Conservation (phyloP, 2,888 invertebrate species). For the Endomychus coccineus region DNA sequence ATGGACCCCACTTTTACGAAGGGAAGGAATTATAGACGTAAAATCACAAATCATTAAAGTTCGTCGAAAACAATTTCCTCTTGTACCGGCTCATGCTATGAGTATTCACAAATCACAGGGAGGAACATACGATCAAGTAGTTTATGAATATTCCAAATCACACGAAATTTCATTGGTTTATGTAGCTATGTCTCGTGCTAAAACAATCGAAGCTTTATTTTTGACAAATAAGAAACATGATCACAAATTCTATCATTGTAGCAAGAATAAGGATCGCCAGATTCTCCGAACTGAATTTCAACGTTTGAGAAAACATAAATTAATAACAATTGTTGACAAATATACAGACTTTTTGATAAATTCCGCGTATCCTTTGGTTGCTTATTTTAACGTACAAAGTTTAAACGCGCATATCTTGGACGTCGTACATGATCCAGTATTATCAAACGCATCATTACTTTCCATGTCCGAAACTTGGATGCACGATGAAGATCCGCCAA, state of each 20-base stretch:
- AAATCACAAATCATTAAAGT: no score
- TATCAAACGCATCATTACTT: not conserved
- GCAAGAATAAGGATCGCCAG: slow-evolving; percentile 4
- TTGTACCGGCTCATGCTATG: no score
- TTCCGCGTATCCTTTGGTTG: not conserved
- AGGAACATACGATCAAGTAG: no score
- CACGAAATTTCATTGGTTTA: slow-evolving; percentile 1
- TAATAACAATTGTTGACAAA: slow-evolving; percentile 1
- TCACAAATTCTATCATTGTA: slow-evolving; percentile 6
- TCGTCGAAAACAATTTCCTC: no score
- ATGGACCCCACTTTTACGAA: no score
- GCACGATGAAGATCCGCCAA: slow-evolving; percentile 1
- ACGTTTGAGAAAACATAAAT: slow-evolving; percentile 1
- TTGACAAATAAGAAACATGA: slow-evolving; percentile 2
- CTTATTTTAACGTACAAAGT: slow-evolving; percentile 1
- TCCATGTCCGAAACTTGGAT: slow-evolving; percentile 1
- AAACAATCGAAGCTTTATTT: not conserved
- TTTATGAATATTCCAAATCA: no score
- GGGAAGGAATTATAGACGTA: no score
- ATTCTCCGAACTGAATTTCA: not conserved
- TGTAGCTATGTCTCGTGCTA: slow-evolving; percentile 1
- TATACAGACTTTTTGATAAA: not conserved
- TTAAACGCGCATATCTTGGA: not conserved
- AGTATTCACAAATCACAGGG: no score
- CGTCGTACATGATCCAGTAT: slow-evolving; percentile 1